Base-by-base conservation (phyloP, 2,797 vertebrate genomes). In the Petrocephalus sullivani region DNA sequence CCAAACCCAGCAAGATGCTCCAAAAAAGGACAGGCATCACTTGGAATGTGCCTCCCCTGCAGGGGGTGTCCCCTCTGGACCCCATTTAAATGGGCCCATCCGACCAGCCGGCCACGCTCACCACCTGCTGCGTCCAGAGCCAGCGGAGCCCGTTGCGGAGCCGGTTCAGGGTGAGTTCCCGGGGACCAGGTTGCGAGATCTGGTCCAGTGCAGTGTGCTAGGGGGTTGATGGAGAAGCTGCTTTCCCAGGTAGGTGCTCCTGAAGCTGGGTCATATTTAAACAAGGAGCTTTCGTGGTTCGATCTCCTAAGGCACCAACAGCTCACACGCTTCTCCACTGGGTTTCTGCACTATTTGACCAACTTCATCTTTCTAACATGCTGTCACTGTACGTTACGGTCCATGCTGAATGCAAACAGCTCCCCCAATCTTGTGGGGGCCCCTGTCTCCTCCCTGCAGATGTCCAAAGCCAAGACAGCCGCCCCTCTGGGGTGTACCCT, bases 381-480 rank as follows among this genome's bases (percentile, higher is more conserved):
- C 12, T 4, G 1, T 23, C 10, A 28, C 64, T 33, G 64, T 37
- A 33, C 64, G 4, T 67, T 67, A 67, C 12, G 4, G 37, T 78
- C 46, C 14, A 46, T 19, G 0, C 71, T 78, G 71, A 78, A 78
- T 78, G 71, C 71, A 46, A 78, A 78, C 19, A 37, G 37, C 37
- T 33, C 4, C 51, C 23, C 14, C 21, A 12, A 4, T 49, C n/a
- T 14, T 41, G 8, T 88, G 57, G 19, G 21, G 41, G 57, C 28
- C 56, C 61, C n/a, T 71, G 21, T 86, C 7, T 85, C 58, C 84
- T 57, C 53, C 61, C 23, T 67, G 10, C 10, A 94, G 95, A 95
- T 94, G 94, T 95, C 94, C 89, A 94, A 93, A 89, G 87, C 78
- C 1, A 95, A 95, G 90, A 89, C 92, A 64, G 89, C 91, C 82